Base-by-base conservation (phyloP, 23 tunicate genomes). In the Styela plicata region DNA sequence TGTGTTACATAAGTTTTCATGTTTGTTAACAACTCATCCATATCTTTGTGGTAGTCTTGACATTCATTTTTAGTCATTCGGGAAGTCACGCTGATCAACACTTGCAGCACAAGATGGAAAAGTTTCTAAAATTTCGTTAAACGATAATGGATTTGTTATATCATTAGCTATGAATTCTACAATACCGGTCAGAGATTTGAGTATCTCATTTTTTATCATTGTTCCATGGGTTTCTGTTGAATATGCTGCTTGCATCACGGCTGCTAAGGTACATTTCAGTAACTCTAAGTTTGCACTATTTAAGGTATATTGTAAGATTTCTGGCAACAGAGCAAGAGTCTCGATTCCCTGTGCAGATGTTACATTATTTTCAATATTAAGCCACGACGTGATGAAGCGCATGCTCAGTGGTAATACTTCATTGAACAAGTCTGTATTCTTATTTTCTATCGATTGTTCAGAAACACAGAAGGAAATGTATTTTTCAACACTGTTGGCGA, bases 341-440 rank as follows among this genome's bases (percentile, higher is more conserved):
- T 80, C 83, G 36, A 64, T 28, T 2, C 86, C 89, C 24, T 64
- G 64, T 73, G 86, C 61, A 7, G 89, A 85, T 7, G 83, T 23
- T 32, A 83, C 84, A 82, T 77, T 80, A 26, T 34, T 16, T 34
- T 83, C 74, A 25, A 91, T 80, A 44, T 91, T 91, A 24, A 91
- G 36, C 87, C 87, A 91, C 21, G 90, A 70, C 27, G 85, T 82
- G 1, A 91, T 30, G 52, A 62, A 53, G 70, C 97, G 69, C 24
- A 91, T 31, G 36, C 90, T 76, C 0, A 83, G 69, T 1, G 61
- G 25, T 2, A 78, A 24, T 28, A 76, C 36, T 23, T 35, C 25
- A 23, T n/a, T 23, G 13, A 22, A 21, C 30, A 32, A 57, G 22
- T 76, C 66, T 26, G 53, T n/a, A 26, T 44, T 26, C 31, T 77